phyloP scores from a whole-genome alignment of 1,140 invertebrate species.

The Aphaenogaster rudis region DNA sequence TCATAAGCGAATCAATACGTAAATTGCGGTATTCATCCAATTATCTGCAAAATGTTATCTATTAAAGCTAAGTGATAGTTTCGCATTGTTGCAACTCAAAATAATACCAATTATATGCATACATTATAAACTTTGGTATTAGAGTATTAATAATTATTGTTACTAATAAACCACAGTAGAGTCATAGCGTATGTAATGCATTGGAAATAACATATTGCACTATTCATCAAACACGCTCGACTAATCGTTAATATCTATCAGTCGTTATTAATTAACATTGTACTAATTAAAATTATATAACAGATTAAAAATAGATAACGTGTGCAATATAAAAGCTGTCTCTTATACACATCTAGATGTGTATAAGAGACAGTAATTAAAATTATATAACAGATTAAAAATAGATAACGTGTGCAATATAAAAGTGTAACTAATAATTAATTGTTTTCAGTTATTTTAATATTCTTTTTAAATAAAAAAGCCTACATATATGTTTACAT shows the following conservation, averaged over 20 bases:
- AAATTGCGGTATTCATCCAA: background rate
- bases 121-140: slow-evolving; percentile 35
- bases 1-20: background rate
- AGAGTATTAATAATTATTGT: slow-evolving; percentile 49
- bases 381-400: no score
- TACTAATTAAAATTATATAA: slow-evolving; percentile 32
- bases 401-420: slow-evolving; percentile 6
- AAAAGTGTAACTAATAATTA: background rate
- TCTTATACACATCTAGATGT: no score
- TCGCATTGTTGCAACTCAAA: background rate
- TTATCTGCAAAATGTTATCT: slow-evolving; percentile 21
- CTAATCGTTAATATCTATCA: slow-evolving; percentile 46
- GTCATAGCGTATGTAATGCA: slow-evolving; percentile 6
- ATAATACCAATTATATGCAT: slow-evolving; percentile 34
- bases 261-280: slow-evolving; percentile 41
- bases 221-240: slow-evolving; percentile 44
- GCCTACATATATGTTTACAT: background rate
- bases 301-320: slow-evolving; percentile 29
- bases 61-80: slow-evolving; percentile 20
- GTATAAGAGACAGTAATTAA: no score
- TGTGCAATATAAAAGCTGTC: slow-evolving; percentile 6
- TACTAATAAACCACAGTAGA: slow-evolving; percentile 20
- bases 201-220: slow-evolving; percentile 45
- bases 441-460: background rate
- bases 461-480: background rate